phyloP scores from a whole-genome alignment of 2,113 vertebrate genomes.

The Gila orcuttii region DNA sequence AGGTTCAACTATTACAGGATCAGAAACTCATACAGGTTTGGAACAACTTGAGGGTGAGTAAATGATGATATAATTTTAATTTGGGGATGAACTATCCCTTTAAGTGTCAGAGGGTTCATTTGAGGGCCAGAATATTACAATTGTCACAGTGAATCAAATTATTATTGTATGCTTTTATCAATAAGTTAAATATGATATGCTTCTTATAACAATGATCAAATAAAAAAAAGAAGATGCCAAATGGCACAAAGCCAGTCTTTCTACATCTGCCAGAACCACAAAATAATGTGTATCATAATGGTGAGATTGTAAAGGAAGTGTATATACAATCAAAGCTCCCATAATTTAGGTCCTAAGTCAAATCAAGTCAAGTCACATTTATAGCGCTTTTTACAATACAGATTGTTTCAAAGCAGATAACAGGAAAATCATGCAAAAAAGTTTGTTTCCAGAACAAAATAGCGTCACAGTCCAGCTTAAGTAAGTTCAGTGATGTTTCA shows the following conservation, averaged over 20 bases:
- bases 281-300: not conserved
- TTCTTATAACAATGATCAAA: not conserved
- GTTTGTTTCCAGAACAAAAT: too few species aligned
- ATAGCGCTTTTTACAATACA: too few species aligned
- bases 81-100: too few species aligned
- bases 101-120: not conserved
- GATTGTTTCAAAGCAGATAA: too few species aligned
- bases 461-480: too few species aligned
- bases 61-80: too few species aligned
- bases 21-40: too few species aligned
- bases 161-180: not conserved
- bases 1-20: too few species aligned
- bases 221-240: not conserved
- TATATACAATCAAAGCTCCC: not conserved
- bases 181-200: not conserved
- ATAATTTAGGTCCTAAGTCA: not conserved
- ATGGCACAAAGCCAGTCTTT: not conserved
- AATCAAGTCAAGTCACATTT: too few species aligned
- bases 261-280: conserved; percentile 1
- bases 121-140: not conserved
- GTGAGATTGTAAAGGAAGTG: not conserved
- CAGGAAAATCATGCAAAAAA: too few species aligned
- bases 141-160: not conserved
- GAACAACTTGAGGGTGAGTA: too few species aligned
- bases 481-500: too few species aligned